Evolutionary conservation across 1,140 invertebrate genomes (phyloP), one percentile per base, ranked within the genome.

Genomic region (Ruditapes philippinarum): DNA sequence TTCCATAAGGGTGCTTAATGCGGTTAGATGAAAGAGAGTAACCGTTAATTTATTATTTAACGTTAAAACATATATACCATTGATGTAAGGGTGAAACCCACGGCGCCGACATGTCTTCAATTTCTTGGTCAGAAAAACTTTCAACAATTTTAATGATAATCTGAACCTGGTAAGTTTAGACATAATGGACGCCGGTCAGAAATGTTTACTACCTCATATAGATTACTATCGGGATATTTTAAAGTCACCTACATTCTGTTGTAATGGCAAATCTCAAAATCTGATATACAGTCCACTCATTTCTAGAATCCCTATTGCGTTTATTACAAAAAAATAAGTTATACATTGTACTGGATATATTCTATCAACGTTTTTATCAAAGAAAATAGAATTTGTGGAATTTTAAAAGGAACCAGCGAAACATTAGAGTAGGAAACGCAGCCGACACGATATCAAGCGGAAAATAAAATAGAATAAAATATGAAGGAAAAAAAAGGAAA

Each of bases 11-110:
- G 25, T 17, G 3, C n/a, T 78, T 51, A 78, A 51, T 78, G 45
- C 40, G 80, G 5, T 49, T 19, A 65, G 40, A 68, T 65, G 62
- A 68, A 82, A 68, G 54, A n/a, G 9, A 65, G 28, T 28, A 74
- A 54, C 49, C 25, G 62, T 84, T 84, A 84, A 73, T 84, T 84
- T 84, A 65, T 84, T 84, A 84, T 74, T 84, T 84, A 84, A 84
- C 65, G 82, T 45, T 70, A 12, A 40, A 40, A 38, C 7, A 36
- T 60, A 31, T 33, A 12, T 70, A 42, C 22, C 19, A 31, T 33
- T 84, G 62, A 84, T 84, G 82, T 74, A 73, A 73, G 82, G 45
- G 49, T 65, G 40, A 33, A 40, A n/a, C 60, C 31, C 28, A 51
- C n/a, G 65, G 82, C 82, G 65, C 49, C 82, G 25, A 40, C 36